Conservation (phyloP, 2,113 vertebrate genomes). For the Mesembrinibis cayennensis region DNA sequence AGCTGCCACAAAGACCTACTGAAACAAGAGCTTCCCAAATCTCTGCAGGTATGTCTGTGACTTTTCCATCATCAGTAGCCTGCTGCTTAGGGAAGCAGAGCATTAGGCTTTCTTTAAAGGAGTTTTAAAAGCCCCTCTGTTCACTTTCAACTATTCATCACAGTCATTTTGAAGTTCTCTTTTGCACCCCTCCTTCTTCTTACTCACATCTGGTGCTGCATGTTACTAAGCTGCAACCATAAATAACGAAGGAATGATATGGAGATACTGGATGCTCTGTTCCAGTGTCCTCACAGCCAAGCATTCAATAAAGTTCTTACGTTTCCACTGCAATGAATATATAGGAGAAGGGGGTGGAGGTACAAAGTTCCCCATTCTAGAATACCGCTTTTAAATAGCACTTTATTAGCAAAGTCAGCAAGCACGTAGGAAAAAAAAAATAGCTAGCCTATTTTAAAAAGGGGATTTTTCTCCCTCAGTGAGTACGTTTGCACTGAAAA, state of each 20-base stretch:
- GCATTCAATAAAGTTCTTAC: background rate
- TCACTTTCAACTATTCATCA: constrained; percentile 62
- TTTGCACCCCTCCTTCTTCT: background rate
- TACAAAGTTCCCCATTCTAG: background rate
- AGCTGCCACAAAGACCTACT: constrained; percentile 6
- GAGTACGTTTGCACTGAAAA: background rate
- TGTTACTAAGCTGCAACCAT: background rate
- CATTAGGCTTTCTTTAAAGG: constrained; percentile 55
- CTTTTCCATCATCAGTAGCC: constrained; percentile 54
- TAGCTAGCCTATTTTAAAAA: background rate
- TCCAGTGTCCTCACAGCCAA: background rate
- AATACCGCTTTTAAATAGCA: background rate
- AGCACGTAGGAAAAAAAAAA: background rate
- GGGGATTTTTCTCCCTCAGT: background rate
- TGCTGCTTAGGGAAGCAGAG: constrained; percentile 49
- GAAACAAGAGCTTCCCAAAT: constrained; percentile 56
- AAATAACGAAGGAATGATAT: background rate
- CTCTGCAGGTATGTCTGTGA: constrained; percentile 54
- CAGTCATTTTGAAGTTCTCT: constrained; percentile 39
- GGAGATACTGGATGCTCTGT: background rate
- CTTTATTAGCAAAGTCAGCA: background rate
- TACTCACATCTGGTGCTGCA: background rate
- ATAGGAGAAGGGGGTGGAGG: background rate
- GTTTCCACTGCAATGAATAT: background rate
- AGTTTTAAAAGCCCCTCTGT: constrained; percentile 56